These are phyloP conservation scores for Drosophila nigritarsus DNA, from an alignment of 2,888 invertebrate genomes.

Conservation along the genomic window DNA sequence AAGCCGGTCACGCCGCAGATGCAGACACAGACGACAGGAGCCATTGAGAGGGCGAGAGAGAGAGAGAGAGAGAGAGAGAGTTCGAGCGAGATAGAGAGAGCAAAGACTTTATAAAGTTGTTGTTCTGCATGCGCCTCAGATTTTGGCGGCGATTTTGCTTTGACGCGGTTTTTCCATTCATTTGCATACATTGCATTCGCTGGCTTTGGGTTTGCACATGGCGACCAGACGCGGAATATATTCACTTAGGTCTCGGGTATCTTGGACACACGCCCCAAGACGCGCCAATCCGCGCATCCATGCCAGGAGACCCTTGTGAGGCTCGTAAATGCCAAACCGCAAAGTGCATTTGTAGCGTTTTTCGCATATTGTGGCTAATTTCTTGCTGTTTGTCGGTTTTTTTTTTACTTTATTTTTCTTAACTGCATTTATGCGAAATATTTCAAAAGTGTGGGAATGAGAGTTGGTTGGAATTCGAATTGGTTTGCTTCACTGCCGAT, in stretches of 20 bases:
- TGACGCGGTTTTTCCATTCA: constrained; percentile 78
- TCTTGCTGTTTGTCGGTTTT: constrained; percentile 74
- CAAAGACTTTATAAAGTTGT: constrained; percentile 57
- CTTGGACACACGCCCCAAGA: constrained; percentile 72
- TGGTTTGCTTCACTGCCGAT: constrained; percentile 37
- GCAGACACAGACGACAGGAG: constrained; percentile 13
- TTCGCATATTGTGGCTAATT: constrained; percentile 81
- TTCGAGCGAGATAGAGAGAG: not conserved
- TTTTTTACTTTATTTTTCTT: constrained; percentile 18
- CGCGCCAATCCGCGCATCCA: constrained; percentile 28
- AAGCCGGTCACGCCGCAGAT: constrained; percentile 75
- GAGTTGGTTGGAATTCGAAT: constrained; percentile 48
- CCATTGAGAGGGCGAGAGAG: not conserved
- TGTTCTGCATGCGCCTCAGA: constrained; percentile 55
- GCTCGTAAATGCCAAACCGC: constrained; percentile 76
- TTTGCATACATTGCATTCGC: constrained; percentile 74
- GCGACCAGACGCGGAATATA: constrained; percentile 51
- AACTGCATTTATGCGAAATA: constrained; percentile 72
- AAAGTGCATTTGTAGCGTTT: constrained; percentile 76
- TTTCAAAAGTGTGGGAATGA: constrained; percentile 75
- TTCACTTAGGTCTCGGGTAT: constrained; percentile 23
- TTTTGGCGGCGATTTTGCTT: constrained; percentile 75
- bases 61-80: not conserved
- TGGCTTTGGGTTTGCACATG: constrained; percentile 54
- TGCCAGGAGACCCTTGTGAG: constrained; percentile 60